These are phyloP conservation scores for Acanthaster planci DNA, from an alignment of 35 echinoderm and acorn worm genomes.

Conservation along the genomic window DNA sequence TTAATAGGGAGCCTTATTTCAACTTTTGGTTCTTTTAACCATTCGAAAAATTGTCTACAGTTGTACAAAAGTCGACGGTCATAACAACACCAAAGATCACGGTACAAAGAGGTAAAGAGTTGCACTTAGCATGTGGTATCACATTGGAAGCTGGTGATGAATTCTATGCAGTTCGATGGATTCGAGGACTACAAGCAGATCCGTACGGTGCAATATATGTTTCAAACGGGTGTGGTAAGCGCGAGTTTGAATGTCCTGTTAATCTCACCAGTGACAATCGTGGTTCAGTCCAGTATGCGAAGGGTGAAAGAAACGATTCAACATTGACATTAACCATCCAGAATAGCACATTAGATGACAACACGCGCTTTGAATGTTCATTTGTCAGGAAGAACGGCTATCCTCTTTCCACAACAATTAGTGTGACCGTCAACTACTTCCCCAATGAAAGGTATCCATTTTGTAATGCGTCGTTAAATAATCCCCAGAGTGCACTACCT, in stretches of 20 bases:
- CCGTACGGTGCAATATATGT: neutral
- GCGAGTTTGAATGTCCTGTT: neutral
- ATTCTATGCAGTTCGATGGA: neutral
- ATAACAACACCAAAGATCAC: neutral
- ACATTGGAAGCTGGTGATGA: neutral
- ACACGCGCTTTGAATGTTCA: neutral
- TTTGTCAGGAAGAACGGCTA: neutral
- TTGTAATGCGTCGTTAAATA: neutral
- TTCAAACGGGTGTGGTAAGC: neutral
- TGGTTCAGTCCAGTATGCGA: neutral
- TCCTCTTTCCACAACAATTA: neutral
- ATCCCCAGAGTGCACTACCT: neutral
- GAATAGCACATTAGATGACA: neutral
- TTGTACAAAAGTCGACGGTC: no score
- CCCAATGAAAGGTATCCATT: neutral
- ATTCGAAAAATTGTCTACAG: no score
- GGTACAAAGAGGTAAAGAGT: neutral
- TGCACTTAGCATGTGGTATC: neutral
- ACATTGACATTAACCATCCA: neutral
- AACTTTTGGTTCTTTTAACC: no score
- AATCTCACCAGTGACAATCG: neutral
- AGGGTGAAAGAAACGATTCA: neutral
- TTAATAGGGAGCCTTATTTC: no score
- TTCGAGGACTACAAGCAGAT: neutral
- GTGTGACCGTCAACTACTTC: neutral